Base-by-base conservation (phyloP, 2,797 vertebrate species). In the Sebastes cheni region DNA sequence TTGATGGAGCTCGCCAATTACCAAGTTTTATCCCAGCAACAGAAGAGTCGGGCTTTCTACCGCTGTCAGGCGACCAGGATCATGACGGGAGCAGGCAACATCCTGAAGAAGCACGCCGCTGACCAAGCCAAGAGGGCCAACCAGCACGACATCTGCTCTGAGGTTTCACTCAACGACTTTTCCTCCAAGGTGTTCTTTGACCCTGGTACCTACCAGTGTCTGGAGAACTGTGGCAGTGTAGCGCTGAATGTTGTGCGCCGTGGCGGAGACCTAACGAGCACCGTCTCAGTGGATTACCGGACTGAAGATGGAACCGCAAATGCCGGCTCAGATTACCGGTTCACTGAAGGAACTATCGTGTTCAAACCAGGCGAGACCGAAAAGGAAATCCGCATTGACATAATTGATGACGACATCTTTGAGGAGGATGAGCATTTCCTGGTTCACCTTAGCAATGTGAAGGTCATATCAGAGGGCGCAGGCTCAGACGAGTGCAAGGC, bases 351-450 rank as follows among this genome's bases (percentile, higher is more conserved):
- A 5, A 96, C 95, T 0, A 75, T 99, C 9, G 67, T 97, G 72
- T 99, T 99, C 85, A 95, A 96, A 68, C 97, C 98, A 0, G 97
- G 97, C 0, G 98, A 99, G 92, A 98, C 94, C 0, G 97, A 98
- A 72, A 98, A 98, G 88, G 97, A 99, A 79, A 96, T 99, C 86
- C 92, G 93, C 5, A 95, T 99, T 1, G 95, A 97, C 69, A 98
- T 99, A 58, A 97, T 99, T 0, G 98, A 99, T 0, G 98, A 99
- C 0, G 98, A 99, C 64, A 98, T 99, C 77, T 99, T 99, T 82
- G 98, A 99, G 91, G 98, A 99, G 77, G 98, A 99, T 2, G 98
- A 99, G 84, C 97, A 98, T 81, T 99, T 99, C 90, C 92, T 97
- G 72, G 97, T 99, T 65, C 97, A 99, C 79, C 97, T 99, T 64